Conservation (phyloP, 2,797 vertebrate genomes). For the Darevskia mixta region DNA sequence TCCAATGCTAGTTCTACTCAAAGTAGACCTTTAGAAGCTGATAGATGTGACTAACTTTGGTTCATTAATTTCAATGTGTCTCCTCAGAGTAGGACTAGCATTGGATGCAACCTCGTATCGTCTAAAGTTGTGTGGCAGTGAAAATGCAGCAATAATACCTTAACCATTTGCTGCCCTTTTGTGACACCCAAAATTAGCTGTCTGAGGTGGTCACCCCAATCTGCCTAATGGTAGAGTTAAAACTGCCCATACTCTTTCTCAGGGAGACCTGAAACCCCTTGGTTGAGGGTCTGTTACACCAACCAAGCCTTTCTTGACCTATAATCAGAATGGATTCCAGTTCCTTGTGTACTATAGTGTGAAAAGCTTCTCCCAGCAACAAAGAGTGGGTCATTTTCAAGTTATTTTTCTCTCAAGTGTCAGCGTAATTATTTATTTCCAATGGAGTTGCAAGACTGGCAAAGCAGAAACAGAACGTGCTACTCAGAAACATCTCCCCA, state of each 20-base stretch:
- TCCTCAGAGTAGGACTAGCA: no score
- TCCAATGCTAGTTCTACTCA: no score
- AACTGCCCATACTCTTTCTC: background rate
- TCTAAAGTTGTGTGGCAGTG: no score
- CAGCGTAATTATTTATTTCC: conserved; percentile 50
- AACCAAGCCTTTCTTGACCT: background rate
- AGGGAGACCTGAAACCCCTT: background rate
- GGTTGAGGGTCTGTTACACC: background rate
- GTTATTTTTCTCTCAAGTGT: background rate
- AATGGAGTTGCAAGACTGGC: conserved; percentile 10
- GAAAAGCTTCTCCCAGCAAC: background rate
- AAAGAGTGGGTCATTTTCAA: conserved; percentile 10
- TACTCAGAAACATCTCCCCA: background rate
- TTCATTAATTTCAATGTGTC: no score
- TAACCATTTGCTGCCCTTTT: background rate
- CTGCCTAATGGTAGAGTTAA: background rate
- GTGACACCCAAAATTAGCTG: no score
- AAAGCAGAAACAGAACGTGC: conserved; percentile 35
- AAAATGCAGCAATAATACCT: no score
- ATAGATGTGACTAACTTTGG: no score
- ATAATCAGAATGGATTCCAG: background rate
- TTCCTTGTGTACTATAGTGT: background rate
- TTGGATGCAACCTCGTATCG: no score
- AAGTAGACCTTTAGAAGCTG: no score
- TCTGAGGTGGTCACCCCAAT: background rate